A percentile compares a stretch with the other conserved stretches of the same genome.
These are phyloP conservation scores for Andrena bucephala DNA, from an alignment of 2,888 invertebrate genomes.

Conservation along the genomic window DNA sequence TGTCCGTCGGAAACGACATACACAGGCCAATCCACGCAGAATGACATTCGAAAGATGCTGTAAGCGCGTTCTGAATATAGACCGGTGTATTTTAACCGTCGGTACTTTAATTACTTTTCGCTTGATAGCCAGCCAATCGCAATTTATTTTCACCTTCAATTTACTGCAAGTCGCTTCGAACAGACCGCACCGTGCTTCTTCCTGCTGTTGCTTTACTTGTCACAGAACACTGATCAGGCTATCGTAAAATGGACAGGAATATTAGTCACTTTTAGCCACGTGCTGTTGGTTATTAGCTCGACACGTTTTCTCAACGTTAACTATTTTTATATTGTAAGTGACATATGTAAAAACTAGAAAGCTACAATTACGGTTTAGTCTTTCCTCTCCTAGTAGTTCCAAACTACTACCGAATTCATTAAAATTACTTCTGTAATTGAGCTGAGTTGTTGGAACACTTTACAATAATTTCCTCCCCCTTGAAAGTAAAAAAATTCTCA, in stretches of 20 bases:
- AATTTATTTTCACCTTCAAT: constrained; percentile 56
- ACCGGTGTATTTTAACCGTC: constrained; percentile 46
- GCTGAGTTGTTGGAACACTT: too few relatives aligned
- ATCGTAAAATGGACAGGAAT: not conserved
- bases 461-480: too few relatives aligned
- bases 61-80: constrained; percentile 49
- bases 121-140: constrained; percentile 55
- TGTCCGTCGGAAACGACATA: constrained; percentile 25
- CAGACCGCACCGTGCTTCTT: not conserved
- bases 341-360: too few relatives aligned
- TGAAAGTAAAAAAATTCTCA: too few relatives aligned
- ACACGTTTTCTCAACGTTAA: not conserved
- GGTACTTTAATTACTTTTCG: constrained; percentile 51
- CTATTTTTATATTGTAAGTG: not conserved
- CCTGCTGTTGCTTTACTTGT: not conserved
- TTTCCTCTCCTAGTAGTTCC: too few relatives aligned
- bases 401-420: too few relatives aligned
- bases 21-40: constrained; percentile 13
- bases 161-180: constrained; percentile 14
- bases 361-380: too few relatives aligned
- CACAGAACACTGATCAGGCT: not conserved
- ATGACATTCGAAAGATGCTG: constrained; percentile 13
- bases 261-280: not conserved
- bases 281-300: not conserved
- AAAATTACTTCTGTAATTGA: too few relatives aligned